A percentile compares a stretch with the other conserved stretches of the same genome.
Conservation (phyloP, 2,888 invertebrate genomes). For the Drosophila merina region DNA sequence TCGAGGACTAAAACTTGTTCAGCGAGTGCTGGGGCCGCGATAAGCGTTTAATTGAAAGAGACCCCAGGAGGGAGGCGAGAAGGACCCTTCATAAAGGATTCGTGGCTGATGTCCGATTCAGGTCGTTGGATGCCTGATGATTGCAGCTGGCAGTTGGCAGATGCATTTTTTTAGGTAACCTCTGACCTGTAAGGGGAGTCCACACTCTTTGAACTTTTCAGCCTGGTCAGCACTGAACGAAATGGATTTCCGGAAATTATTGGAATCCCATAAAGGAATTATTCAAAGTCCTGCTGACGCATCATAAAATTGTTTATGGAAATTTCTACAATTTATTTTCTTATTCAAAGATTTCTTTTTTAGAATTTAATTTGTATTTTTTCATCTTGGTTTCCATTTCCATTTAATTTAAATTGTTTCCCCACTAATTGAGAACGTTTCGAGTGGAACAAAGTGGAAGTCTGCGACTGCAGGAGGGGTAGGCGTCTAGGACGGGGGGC, state of each 20-base stretch:
- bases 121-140: constrained; percentile 26
- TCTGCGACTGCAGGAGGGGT: neutral
- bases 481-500: neutral
- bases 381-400: constrained; percentile 11
- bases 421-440: constrained; percentile 40
- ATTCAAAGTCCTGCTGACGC: too few species aligned
- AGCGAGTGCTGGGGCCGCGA: constrained; percentile 61
- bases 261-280: too few species aligned
- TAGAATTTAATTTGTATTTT: constrained; percentile 37
- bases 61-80: constrained; percentile 7
- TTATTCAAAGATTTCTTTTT: too few species aligned
- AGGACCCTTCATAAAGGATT: constrained; percentile 19
- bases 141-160: constrained; percentile 28
- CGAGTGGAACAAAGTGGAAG: constrained; percentile 22
- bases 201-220: neutral
- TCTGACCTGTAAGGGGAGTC: constrained; percentile 10
- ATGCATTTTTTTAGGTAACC: constrained; percentile 18
- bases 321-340: too few species aligned
- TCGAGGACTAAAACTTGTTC: constrained; percentile 23
- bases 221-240: neutral
- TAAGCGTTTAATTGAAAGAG: constrained; percentile 76
- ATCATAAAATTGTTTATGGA: too few species aligned
- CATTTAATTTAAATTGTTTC: constrained; percentile 33
- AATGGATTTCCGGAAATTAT: neutral
- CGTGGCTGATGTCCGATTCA: constrained; percentile 32